phyloP scores from a whole-genome alignment of 2,113 vertebrate genomes.

The Myocastor coypus region DNA sequence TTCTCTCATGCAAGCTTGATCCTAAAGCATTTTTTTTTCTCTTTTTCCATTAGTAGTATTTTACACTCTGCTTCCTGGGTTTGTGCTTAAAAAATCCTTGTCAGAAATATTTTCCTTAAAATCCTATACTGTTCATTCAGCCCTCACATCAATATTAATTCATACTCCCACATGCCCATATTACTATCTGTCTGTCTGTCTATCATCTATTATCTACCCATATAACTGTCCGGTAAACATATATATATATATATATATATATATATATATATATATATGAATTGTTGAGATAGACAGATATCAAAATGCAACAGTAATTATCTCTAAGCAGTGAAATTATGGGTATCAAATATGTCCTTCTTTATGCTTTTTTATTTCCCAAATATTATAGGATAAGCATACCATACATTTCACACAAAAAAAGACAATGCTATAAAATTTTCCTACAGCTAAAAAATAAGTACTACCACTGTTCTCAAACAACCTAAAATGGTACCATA shows the following conservation, averaged over 20 bases:
- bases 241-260: neutral
- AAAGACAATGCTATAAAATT: neutral
- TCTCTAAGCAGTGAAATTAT: constrained; percentile 25
- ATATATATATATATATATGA: neutral
- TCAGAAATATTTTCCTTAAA: neutral
- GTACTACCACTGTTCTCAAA: neutral
- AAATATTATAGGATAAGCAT: neutral
- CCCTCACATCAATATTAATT: neutral
- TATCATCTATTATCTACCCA: neutral
- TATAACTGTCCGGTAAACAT: neutral
- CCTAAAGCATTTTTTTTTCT: neutral
- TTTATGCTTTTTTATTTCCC: constrained; percentile 28
- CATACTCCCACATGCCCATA: too few relatives aligned
- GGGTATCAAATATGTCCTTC: neutral
- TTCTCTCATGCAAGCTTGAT: neutral
- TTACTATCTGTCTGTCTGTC: neutral
- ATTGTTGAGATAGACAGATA: neutral
- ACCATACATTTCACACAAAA: neutral
- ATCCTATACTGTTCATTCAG: neutral
- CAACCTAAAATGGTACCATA: neutral
- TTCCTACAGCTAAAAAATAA: neutral
- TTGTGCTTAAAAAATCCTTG: neutral
- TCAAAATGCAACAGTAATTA: constrained; percentile 40
- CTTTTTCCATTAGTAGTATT: neutral
- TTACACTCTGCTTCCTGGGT: neutral